Base-by-base conservation (phyloP, 2,888 invertebrate species). In the Lasioglossum calceatum region DNA sequence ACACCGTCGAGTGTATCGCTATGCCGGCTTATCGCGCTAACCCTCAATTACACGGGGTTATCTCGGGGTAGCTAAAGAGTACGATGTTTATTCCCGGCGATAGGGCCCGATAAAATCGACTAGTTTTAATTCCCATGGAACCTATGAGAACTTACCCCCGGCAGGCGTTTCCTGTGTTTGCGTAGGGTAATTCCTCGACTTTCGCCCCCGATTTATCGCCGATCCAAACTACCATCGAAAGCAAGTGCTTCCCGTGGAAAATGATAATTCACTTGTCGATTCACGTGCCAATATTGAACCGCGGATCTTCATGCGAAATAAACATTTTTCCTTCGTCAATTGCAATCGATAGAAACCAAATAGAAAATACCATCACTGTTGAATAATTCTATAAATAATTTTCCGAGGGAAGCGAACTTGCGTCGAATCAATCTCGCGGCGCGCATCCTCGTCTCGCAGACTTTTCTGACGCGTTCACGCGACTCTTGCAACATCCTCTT, bases 31-130 rank as follows among this genome's bases (percentile, higher is more conserved):
- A 93, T 93, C 93, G 89, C 86, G 89, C 85, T 92, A 91, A 92
- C 92, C 92, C 92, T 92, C 92, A 91, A 92, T 92, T 92, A 92
- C 88, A 88, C 87, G 84, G 91, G 91, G 92, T 93, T 93, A 93
- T 93, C 93, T 88, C 86, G 90, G 87, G 88, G 85, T 90, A 83
- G 90, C 87, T 82, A 91, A 91, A 90, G 92, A 92, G 91, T 92
- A 91, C 90, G 84, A 81, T 93, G 92, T 93, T 93, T 93, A 92
- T 92, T 92, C 88, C 92, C 82, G 77, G 84, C 87, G 92, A 93
- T 92, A 92, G 84, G 90, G 78, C 39, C 85, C 87, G 93, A 93
- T 93, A 92, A 92, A 91, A 90, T 92, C 87, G 84, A 90, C 89
- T 85, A 71, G 90, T 84, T 91, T 92, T 92, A 88, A 93, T 93